phyloP scores from a whole-genome alignment of 92 coral and sea anemone genomes.

The Umimayanthus chanpuru region DNA sequence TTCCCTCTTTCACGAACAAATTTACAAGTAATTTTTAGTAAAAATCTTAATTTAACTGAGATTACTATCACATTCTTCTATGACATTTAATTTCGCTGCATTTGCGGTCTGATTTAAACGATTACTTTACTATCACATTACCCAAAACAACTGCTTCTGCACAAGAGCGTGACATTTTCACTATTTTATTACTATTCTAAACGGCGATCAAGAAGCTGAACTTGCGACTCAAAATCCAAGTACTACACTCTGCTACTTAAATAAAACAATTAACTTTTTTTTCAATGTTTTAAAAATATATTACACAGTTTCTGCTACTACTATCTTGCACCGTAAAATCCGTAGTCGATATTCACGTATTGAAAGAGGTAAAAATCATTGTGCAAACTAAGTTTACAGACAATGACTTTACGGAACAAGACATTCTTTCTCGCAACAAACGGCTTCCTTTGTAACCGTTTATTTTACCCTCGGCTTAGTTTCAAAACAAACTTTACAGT shows the following conservation, averaged over 20 bases:
- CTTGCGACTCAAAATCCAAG: constrained; percentile 14
- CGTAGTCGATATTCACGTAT: not conserved
- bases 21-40: not conserved
- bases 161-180: constrained; percentile 19
- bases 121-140: constrained; percentile 42
- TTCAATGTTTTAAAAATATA: too few species aligned
- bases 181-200: not conserved
- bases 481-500: constrained; percentile 13
- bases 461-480: not conserved
- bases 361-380: not conserved
- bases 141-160: constrained; percentile 33
- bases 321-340: not conserved
- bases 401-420: not conserved
- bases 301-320: not conserved
- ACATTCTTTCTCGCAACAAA: not conserved
- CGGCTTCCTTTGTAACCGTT: not conserved
- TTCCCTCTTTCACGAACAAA: constrained; percentile 8
- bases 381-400: not conserved
- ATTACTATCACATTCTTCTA: constrained; percentile 35
- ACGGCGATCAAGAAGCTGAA: not conserved
- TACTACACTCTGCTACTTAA: not conserved
- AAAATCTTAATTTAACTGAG: constrained; percentile 30
- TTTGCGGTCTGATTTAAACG: constrained; percentile 47
- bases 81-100: constrained; percentile 49
- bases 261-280: not conserved